Conservation (phyloP, 2,888 invertebrate genomes). For the Hedychridium roseum region DNA sequence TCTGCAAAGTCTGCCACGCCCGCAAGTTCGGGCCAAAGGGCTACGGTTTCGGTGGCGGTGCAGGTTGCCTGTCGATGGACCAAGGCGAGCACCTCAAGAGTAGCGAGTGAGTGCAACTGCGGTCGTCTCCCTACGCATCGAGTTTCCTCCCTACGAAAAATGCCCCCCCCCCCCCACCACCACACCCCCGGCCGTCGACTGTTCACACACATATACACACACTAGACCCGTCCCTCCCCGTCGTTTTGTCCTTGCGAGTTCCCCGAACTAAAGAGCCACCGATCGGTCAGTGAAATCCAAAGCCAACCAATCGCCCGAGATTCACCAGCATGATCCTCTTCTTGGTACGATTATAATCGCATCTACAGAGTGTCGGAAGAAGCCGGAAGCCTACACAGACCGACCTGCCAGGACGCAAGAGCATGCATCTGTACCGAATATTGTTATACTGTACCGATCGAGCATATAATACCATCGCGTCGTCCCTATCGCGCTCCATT, state of each 20-base stretch:
- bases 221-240: constrained; percentile 14
- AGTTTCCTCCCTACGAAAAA: constrained; percentile 16
- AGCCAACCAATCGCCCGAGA: constrained; percentile 9
- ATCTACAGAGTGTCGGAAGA: constrained; percentile 18
- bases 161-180: constrained; percentile 13
- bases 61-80: constrained; percentile 97
- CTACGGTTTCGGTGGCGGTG: constrained; percentile 98
- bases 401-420: constrained; percentile 4
- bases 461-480: no score
- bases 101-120: constrained; percentile 76
- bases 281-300: constrained; percentile 9
- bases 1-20: constrained; percentile 97
- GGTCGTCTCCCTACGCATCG: constrained; percentile 39
- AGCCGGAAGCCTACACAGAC: constrained; percentile 8
- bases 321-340: constrained; percentile 29
- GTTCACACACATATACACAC: constrained; percentile 6
- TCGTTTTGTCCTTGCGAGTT: constrained; percentile 13
- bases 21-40: constrained; percentile 98
- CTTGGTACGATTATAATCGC: constrained; percentile 13
- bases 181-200: neutral
- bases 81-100: constrained; percentile 85
- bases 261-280: constrained; percentile 2
- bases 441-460: no score
- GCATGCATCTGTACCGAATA: constrained; percentile 8
- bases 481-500: no score